phyloP scores from a whole-genome alignment of 2,888 invertebrate genomes.

The Cheilosia variabilis region DNA sequence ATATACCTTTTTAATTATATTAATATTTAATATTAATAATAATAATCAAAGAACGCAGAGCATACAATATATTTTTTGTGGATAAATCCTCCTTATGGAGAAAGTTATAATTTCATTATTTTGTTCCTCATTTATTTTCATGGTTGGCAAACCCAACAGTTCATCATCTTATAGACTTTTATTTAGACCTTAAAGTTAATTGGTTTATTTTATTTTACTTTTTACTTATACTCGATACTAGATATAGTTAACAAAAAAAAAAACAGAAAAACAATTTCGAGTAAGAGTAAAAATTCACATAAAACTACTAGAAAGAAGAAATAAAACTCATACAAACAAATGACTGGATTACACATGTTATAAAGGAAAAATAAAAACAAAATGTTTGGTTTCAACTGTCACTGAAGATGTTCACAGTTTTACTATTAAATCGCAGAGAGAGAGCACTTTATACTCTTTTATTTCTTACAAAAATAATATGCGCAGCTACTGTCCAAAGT shows the following conservation, averaged over 20 bases:
- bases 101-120: conserved; percentile 49
- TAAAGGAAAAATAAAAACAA: conserved; percentile 26
- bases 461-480: conserved; percentile 15
- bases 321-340: conserved; percentile 59
- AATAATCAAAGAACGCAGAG: conserved; percentile 68
- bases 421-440: conserved; percentile 45
- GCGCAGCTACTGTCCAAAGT: not conserved
- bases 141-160: conserved; percentile 25
- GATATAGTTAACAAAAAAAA: conserved; percentile 17
- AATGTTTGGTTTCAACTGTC: conserved; percentile 29
- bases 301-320: conserved; percentile 33
- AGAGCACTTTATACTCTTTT: conserved; percentile 63
- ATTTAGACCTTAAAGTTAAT: conserved; percentile 40
- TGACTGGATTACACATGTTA: conserved; percentile 69
- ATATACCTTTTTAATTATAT: conserved; percentile 63
- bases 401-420: conserved; percentile 52
- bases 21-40: conserved; percentile 69
- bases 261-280: conserved; percentile 7
- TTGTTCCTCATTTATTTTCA: conserved; percentile 9
- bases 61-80: conserved; percentile 53
- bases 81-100: conserved; percentile 42
- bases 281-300: conserved; percentile 30
- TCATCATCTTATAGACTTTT: conserved; percentile 12
- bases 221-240: conserved; percentile 21
- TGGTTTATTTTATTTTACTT: conserved; percentile 28